These are phyloP conservation scores for Drosophila melanosoma DNA, from an alignment of 2,888 invertebrate species.

Conservation along the genomic window DNA sequence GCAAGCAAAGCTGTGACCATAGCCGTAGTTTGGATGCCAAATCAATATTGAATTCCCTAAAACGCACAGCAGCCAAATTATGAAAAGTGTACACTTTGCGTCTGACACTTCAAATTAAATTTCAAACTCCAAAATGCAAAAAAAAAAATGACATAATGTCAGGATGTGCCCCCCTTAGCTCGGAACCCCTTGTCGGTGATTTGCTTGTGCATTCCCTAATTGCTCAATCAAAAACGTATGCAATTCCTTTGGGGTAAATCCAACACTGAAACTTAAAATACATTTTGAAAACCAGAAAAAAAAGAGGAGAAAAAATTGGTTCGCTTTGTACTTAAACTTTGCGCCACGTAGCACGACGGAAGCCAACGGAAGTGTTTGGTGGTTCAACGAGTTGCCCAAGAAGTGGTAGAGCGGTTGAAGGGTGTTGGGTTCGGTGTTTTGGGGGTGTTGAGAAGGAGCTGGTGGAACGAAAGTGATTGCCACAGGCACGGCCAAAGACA, in stretches of 20 bases:
- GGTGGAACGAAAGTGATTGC: slow-evolving; percentile 74
- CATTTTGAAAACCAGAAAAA: slow-evolving; percentile 10
- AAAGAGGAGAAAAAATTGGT: slow-evolving; percentile 33
- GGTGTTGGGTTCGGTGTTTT: background rate
- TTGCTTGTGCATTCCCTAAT: slow-evolving; percentile 64
- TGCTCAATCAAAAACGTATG: slow-evolving; percentile 78
- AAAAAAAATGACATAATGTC: background rate
- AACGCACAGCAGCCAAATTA: slow-evolving; percentile 67
- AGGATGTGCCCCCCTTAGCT: background rate
- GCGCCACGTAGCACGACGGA: slow-evolving; percentile 30
- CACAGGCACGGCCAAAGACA: slow-evolving; percentile 74
- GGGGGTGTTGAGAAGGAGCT: slow-evolving; percentile 11
- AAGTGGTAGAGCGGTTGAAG: background rate
- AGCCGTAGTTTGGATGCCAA: slow-evolving; percentile 19
- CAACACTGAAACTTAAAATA: slow-evolving; percentile 49
- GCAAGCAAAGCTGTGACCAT: slow-evolving; percentile 14
- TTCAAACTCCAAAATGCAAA: slow-evolving; percentile 60
- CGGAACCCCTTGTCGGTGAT: background rate
- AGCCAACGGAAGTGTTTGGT: slow-evolving; percentile 72
- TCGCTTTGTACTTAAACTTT: slow-evolving; percentile 66
- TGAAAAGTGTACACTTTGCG: slow-evolving; percentile 74
- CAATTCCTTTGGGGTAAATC: slow-evolving; percentile 75
- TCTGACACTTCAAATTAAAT: slow-evolving; percentile 74
- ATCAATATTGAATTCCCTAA: slow-evolving; percentile 46
- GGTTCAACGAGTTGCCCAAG: slow-evolving; percentile 52